Conservation (phyloP, 2,888 invertebrate genomes). For the Callyntrura sp. region DNA sequence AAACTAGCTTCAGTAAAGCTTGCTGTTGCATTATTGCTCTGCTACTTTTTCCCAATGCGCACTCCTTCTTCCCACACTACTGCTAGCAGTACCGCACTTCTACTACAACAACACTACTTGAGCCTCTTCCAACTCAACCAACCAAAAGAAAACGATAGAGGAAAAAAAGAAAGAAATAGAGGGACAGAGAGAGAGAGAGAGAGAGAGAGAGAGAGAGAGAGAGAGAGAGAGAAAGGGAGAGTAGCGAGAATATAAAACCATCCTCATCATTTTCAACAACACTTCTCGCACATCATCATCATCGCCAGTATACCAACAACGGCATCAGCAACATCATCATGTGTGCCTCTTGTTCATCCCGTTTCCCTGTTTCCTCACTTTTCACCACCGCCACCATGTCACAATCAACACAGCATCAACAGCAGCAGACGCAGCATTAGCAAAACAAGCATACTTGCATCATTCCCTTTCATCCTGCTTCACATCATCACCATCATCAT, state of each 20-base stretch:
- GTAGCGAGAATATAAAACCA: constrained; percentile 48
- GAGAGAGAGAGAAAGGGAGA: too few species aligned
- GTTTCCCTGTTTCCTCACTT: constrained; percentile 52
- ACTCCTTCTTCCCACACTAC: too few species aligned
- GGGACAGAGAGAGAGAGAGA: too few species aligned
- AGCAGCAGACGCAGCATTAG: constrained; percentile 41
- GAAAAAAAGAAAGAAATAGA: too few species aligned
- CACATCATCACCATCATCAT: neutral
- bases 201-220: too few species aligned
- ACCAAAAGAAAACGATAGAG: constrained; percentile 65
- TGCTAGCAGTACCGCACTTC: constrained; percentile 43
- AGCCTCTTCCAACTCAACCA: constrained; percentile 55
- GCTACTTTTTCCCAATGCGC: constrained; percentile 74
- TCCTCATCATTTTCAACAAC: constrained; percentile 68
- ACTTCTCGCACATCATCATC: constrained; percentile 34
- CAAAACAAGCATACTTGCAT: constrained; percentile 59
- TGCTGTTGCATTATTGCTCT: constrained; percentile 59
- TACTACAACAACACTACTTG: neutral
- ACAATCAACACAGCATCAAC: constrained; percentile 17
- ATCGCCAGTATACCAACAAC: too few species aligned
- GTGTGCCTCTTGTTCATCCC: constrained; percentile 47
- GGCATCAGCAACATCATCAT: constrained; percentile 19
- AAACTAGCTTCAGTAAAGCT: constrained; percentile 4
- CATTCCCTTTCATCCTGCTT: constrained; percentile 35
- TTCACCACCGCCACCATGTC: constrained; percentile 60